Conservation (phyloP, 2,113 vertebrate genomes). For the Kobus ellipsiprymnus region DNA sequence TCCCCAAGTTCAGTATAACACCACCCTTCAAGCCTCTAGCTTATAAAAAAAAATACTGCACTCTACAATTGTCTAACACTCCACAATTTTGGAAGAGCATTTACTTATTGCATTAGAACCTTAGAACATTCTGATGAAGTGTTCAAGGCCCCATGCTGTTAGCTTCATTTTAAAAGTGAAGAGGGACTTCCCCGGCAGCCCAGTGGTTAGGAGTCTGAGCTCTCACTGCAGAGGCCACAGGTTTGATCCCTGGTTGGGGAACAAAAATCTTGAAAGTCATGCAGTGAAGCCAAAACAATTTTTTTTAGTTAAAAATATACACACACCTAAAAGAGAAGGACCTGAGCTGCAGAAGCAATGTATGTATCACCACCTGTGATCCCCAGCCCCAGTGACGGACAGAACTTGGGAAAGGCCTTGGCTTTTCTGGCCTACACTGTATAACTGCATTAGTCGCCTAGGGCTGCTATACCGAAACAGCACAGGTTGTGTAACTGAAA, state of each 20-base stretch:
- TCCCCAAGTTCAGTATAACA: neutral
- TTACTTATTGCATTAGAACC: no score
- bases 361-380: accelerated
- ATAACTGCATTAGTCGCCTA: accelerated
- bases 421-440: neutral
- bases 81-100: neutral
- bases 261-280: neutral
- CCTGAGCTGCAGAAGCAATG: neutral
- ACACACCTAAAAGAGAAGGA: neutral
- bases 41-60: neutral
- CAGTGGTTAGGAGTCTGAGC: neutral
- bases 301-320: neutral
- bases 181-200: neutral
- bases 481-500: neutral
- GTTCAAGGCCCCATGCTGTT: accelerated
- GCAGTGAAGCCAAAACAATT: accelerated
- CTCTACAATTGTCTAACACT: no score
- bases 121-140: neutral
- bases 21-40: neutral
- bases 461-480: neutral
- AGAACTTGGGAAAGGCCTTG: neutral
- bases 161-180: neutral
- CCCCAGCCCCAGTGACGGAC: neutral
- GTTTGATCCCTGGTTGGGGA: neutral
- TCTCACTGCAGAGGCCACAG: neutral